phyloP scores from a whole-genome alignment of 1,140 invertebrate genomes.

The Spodoptera frugiperda region DNA sequence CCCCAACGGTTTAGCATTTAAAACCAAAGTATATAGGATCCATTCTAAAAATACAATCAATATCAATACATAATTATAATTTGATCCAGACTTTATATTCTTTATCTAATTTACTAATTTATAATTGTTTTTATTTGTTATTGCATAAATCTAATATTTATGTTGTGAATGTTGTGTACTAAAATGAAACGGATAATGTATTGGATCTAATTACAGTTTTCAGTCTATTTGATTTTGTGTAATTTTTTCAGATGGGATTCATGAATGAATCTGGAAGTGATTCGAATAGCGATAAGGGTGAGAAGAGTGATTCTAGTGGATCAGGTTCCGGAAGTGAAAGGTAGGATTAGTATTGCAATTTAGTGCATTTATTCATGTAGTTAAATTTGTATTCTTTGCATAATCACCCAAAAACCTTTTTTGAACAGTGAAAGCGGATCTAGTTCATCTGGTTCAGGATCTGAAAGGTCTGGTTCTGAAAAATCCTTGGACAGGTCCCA shows the following conservation, averaged over 20 bases:
- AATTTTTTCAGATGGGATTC: conserved; percentile 87
- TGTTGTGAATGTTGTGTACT: background rate
- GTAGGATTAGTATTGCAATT: conserved; percentile 54
- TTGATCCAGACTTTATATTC: background rate
- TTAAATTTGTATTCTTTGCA: conserved; percentile 45
- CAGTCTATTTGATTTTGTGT: conserved; percentile 45
- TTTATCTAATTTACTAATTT: background rate
- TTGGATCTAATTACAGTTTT: background rate
- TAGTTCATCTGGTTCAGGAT: conserved; percentile 73
- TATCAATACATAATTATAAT: background rate
- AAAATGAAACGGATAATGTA: too few relatives aligned
- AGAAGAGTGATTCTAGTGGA: conserved; percentile 87
- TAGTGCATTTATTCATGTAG: conserved; percentile 34
- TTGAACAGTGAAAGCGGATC: conserved; percentile 78
- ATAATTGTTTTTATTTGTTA: background rate
- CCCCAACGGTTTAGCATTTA: background rate
- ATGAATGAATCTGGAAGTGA: conserved; percentile 89
- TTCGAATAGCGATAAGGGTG: conserved; percentile 87
- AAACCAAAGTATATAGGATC: background rate
- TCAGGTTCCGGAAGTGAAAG: conserved; percentile 84
- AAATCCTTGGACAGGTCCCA: conserved; percentile 83
- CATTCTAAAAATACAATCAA: background rate
- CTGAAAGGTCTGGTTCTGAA: conserved; percentile 87
- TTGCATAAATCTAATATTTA: background rate
- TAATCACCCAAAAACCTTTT: conserved; percentile 20